Conservation (phyloP, 1,140 invertebrate species). For the Streblospio benedicti region DNA sequence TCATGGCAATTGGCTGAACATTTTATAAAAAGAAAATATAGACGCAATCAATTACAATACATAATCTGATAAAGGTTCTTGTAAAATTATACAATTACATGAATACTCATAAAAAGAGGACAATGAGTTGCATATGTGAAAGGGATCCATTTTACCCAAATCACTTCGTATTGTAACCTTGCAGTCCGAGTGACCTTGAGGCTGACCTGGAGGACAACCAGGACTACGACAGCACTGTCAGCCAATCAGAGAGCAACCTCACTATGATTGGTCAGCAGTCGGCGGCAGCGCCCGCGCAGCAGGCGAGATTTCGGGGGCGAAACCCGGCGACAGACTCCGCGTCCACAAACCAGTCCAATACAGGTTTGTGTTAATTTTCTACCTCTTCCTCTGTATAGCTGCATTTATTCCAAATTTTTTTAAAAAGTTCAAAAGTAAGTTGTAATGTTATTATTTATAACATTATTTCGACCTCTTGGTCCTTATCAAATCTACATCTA, state of each 20-base stretch:
- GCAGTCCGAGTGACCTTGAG: conserved; percentile 56
- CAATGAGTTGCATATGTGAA: no score
- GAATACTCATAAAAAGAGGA: no score
- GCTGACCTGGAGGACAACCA: conserved; percentile 58
- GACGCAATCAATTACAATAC: no score
- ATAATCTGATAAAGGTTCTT: no score
- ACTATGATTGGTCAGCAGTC: conserved; percentile 36
- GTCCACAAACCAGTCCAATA: not conserved
- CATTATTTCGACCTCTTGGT: not conserved
- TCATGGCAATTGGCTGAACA: no score
- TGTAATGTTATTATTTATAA: no score
- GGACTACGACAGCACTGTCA: conserved; percentile 49
- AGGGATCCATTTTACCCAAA: no score
- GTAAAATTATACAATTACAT: no score
- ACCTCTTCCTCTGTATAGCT: not conserved
- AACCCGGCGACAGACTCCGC: not conserved
- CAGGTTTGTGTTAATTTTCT: not conserved
- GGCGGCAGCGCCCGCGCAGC: conserved; percentile 20
- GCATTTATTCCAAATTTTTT: no score
- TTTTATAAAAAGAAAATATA: no score
- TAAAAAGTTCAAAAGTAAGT: no score
- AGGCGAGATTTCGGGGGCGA: conserved; percentile 1
- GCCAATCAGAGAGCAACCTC: conserved; percentile 43
- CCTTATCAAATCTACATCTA: not conserved
- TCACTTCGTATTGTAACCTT: conserved; percentile 22